Percentiles rank a stretch among this genome's conserved stretches.
These are phyloP conservation scores for Norana najaformis DNA, from an alignment of 2,888 invertebrate genomes.

Conservation along the genomic window DNA sequence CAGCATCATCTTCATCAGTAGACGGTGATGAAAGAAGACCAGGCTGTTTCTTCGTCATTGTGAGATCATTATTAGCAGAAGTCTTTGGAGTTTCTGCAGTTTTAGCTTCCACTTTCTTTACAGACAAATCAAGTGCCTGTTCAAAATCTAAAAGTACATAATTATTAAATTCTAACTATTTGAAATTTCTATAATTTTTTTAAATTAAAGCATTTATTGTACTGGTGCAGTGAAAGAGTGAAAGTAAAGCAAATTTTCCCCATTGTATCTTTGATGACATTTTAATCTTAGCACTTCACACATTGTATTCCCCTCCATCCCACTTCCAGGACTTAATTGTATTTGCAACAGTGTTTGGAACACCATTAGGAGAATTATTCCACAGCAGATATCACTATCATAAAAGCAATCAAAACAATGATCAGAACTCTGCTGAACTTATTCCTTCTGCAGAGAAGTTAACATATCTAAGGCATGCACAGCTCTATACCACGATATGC, in stretches of 20 bases:
- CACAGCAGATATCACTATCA: no score
- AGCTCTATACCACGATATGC: no score
- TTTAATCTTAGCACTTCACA: no score
- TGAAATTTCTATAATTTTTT: not conserved
- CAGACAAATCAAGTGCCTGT: not conserved
- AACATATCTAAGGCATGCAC: no score
- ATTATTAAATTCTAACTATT: not conserved
- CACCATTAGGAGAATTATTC: no score
- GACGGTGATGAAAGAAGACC: not conserved
- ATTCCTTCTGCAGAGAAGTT: no score
- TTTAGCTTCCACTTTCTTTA: not conserved
- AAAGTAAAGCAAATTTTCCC: not conserved
- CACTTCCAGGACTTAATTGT: no score
- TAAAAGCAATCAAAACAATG: no score
- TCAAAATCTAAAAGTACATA: not conserved
- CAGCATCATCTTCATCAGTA: not conserved
- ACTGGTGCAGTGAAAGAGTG: not conserved
- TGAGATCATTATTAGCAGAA: not conserved
- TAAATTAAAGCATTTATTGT: not conserved
- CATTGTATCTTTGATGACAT: not conserved
- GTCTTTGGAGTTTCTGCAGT: not conserved
- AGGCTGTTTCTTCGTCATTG: not conserved
- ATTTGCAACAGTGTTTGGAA: no score
- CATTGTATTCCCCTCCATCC: no score
- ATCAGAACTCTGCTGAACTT: no score